phyloP scores from a whole-genome alignment of 1,140 invertebrate genomes.

The Bombus cullumanus region DNA sequence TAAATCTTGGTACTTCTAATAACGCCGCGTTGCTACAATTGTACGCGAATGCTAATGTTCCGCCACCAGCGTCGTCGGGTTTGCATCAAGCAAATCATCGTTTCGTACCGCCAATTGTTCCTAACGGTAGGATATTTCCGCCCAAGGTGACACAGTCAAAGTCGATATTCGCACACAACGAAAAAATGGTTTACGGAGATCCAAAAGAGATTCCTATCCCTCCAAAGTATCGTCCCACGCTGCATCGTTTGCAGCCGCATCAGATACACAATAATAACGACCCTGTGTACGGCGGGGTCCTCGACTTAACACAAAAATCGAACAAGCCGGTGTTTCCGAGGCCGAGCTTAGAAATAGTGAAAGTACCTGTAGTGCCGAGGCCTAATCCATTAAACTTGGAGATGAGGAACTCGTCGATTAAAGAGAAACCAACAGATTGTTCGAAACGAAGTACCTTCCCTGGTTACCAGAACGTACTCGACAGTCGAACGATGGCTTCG shows the following conservation, averaged over 20 bases:
- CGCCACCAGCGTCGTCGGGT: constrained; percentile 45
- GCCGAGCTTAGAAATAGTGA: constrained; percentile 80
- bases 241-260: constrained; percentile 53
- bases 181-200: constrained; percentile 88
- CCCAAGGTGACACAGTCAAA: constrained; percentile 86
- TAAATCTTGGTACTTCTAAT: constrained; percentile 83
- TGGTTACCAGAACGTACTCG: constrained; percentile 75
- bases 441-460: constrained; percentile 53
- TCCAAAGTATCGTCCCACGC: constrained; percentile 74
- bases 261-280: constrained; percentile 47
- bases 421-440: constrained; percentile 52
- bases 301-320: constrained; percentile 77
- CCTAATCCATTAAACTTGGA: constrained; percentile 78
- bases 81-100: constrained; percentile 62
- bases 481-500: constrained; percentile 78
- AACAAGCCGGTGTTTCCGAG: constrained; percentile 65
- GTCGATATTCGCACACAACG: constrained; percentile 85
- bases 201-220: constrained; percentile 86
- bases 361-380: constrained; percentile 79
- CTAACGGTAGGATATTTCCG: constrained; percentile 76
- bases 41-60: constrained; percentile 78
- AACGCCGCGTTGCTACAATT: constrained; percentile 83
- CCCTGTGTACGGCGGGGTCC: constrained; percentile 60
- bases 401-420: constrained; percentile 62
- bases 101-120: constrained; percentile 69